Evolutionary conservation across 2,888 invertebrate species (phyloP), one percentile per base, ranked within the genome.

Genomic region (Pristionchus fissidentatus): DNA sequence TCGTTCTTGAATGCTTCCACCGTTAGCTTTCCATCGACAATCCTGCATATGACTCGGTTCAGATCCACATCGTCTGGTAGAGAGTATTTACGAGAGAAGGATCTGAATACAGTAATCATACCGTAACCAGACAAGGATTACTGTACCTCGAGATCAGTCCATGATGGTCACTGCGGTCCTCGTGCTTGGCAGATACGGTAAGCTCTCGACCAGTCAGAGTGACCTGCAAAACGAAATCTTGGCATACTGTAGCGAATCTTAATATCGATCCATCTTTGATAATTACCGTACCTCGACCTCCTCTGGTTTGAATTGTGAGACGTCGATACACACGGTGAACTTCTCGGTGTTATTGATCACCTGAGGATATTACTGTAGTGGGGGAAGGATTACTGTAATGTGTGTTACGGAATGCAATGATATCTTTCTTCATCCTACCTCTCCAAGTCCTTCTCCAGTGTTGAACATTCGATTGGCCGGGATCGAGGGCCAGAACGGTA

Each of bases 71-170:
- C 66, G 4, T 38, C 66, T 8, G 66, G 66, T 22, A 66, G 66
- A n/a, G 38, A 22, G n/a, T 66, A 66, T 41, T 41, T 66, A n/a
- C 66, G 66, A 66, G 35, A n/a, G 66, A 66, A 66, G 8, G 66
- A 66, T 66, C 66, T 66, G 62, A 32, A 35, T 62, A 62, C 62
- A 19, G 35, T 35, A 32, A 35, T n/a, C n/a, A n/a, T n/a, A n/a
- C n/a, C n/a, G n/a, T n/a, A n/a, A n/a, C n/a, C n/a, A 22, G 57
- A 29, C 32, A 35, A 19, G 62, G 32, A 62, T n/a, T 62, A 62
- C 62, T 29, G 62, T 66, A 66, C 66, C 66, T 19, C 19, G 66
- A 66, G 35, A 66, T 66, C 66, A 41, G 41, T 66, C 66, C 66
- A 8, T 66, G 66, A 22, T 66, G 38, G 41, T 66, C 66, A 22